phyloP scores from a whole-genome alignment of 2,888 invertebrate genomes.

The Petrophora chlorosata region DNA sequence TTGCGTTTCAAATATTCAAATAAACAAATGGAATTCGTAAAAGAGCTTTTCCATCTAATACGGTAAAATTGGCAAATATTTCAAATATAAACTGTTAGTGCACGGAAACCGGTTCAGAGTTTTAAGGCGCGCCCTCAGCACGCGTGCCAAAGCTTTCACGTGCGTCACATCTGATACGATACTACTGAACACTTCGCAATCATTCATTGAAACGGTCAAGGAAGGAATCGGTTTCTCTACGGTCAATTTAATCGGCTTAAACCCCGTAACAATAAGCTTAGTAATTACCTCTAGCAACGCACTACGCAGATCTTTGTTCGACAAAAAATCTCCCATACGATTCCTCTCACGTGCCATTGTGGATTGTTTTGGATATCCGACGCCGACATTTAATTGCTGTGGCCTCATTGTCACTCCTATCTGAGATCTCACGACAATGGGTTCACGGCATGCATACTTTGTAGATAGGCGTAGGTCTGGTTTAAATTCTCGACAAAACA shows the following conservation, averaged over 20 bases:
- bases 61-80: conserved; percentile 21
- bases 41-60: conserved; percentile 4
- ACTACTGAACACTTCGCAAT: conserved; percentile 3
- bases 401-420: conserved; percentile 70
- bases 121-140: conserved; percentile 17
- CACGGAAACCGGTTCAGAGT: conserved; percentile 13
- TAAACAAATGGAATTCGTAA: too few species aligned
- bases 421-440: conserved; percentile 66
- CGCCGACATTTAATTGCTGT: conserved; percentile 69
- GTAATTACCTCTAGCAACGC: conserved; percentile 28
- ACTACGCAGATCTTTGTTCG: conserved; percentile 18
- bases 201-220: conserved; percentile 27
- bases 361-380: conserved; percentile 68
- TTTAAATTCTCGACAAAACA: conserved; percentile 23
- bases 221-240: conserved; percentile 31
- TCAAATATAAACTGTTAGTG: conserved; percentile 12
- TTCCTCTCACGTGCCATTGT: conserved; percentile 78
- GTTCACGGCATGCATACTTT: conserved; percentile 31
- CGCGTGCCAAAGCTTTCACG: conserved; percentile 18
- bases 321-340: conserved; percentile 69
- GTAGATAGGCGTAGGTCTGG: conserved; percentile 25
- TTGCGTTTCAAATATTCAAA: too few species aligned
- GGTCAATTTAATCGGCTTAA: conserved; percentile 30
- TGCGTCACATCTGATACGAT: conserved; percentile 8
- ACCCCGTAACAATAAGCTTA: conserved; percentile 27